Percentiles rank a stretch among this genome's conserved stretches.
phyloP scores from a whole-genome alignment of 2,797 vertebrate genomes.

The Orientallactaga sibirica region DNA sequence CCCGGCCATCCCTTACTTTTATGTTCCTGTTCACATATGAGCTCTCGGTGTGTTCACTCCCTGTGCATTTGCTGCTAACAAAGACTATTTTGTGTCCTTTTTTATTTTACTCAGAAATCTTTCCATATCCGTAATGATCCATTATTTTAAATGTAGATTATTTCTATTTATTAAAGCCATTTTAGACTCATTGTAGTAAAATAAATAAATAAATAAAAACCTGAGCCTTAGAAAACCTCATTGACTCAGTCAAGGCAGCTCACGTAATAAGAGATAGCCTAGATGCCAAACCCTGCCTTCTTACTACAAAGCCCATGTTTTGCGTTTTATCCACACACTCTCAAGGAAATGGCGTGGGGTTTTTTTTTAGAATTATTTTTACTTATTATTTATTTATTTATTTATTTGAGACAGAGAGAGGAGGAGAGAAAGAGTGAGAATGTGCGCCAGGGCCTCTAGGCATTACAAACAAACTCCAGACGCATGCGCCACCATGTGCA shows the following conservation, averaged over 20 bases:
- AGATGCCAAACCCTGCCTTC: not conserved
- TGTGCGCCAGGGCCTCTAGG: too few species aligned
- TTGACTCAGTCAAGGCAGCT: not conserved
- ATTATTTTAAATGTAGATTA: constrained; percentile 55
- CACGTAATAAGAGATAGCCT: not conserved
- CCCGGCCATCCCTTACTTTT: not conserved
- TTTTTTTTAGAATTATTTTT: not conserved
- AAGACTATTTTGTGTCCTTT: not conserved
- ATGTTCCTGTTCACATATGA: not conserved
- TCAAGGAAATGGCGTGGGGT: not conserved
- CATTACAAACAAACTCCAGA: too few species aligned
- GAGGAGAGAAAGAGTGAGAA: too few species aligned
- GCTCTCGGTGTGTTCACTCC: not conserved
- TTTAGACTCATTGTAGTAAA: constrained; percentile 4
- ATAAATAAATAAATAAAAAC: not conserved
- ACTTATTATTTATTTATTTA: too few species aligned
- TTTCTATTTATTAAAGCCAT: constrained; percentile 33
- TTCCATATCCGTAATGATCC: not conserved
- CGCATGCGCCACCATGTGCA: too few species aligned
- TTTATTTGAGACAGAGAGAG: too few species aligned
- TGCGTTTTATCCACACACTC: constrained; percentile 36
- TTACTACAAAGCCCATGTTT: not conserved
- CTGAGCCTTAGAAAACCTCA: not conserved
- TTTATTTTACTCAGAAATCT: constrained; percentile 9
- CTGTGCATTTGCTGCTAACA: not conserved